Evolutionary conservation across 2,113 vertebrate species (phyloP).

Genomic region (Tetraodon nigroviridis): DNA sequence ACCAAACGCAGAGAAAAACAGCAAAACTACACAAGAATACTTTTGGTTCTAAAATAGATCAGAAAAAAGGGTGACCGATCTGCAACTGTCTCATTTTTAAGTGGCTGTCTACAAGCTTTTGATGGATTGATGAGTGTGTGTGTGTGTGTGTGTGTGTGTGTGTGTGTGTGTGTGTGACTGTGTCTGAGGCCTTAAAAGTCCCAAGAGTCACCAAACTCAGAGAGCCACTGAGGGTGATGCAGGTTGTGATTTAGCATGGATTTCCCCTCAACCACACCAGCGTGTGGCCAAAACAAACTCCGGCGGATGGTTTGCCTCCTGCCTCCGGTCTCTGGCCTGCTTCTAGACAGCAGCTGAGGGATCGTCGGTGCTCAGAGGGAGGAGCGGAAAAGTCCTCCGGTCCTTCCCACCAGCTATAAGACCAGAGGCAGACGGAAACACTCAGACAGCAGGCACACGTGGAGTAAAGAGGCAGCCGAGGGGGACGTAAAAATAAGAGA

Average conservation of each 20-base stretch:
- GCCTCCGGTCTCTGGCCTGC: slow-evolving; percentile 68
- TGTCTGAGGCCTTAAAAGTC: slow-evolving; percentile 20
- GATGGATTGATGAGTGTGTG: slow-evolving; percentile 4
- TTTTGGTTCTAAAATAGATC: background rate
- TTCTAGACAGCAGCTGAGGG: slow-evolving; percentile 68
- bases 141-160: slow-evolving; percentile 10
- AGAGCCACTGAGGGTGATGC: slow-evolving; percentile 21
- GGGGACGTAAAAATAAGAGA: slow-evolving; percentile 14
- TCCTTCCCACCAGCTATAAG: slow-evolving; percentile 79
- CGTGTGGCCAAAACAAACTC: slow-evolving; percentile 68
- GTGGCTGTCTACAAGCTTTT: background rate
- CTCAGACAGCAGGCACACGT: slow-evolving; percentile 78
- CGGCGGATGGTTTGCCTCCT: slow-evolving; percentile 63
- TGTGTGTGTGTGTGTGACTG: slow-evolving; percentile 3
- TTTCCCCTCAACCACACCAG: slow-evolving; percentile 55
- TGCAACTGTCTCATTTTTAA: background rate
- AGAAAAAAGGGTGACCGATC: background rate
- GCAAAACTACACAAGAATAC: background rate
- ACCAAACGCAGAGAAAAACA: background rate
- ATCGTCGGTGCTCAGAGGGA: slow-evolving; percentile 54
- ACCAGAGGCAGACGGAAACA: slow-evolving; percentile 73
- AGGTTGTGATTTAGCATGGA: slow-evolving; percentile 57
- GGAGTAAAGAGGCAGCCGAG: slow-evolving; percentile 60
- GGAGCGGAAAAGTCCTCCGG: slow-evolving; percentile 51
- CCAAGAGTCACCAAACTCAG: slow-evolving; percentile 21